Conservation (phyloP, 2,113 vertebrate genomes). For the Lophura nycthemera region DNA sequence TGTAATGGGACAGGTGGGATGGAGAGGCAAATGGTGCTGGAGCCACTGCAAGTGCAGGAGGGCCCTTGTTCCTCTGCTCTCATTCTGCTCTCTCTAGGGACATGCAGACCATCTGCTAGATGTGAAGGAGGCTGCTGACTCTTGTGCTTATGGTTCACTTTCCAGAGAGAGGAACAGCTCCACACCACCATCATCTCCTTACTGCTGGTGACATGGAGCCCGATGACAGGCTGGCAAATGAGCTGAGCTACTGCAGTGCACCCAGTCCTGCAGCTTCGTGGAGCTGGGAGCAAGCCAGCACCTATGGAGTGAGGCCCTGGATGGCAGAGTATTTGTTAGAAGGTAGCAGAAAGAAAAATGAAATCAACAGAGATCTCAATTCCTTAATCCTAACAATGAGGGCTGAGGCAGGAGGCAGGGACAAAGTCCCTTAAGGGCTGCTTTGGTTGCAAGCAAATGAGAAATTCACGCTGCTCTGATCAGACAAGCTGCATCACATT, state of each 20-base stretch:
- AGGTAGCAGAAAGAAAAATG: not conserved
- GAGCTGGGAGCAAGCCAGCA: not conserved
- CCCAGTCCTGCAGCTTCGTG: not conserved
- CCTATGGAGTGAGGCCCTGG: not conserved
- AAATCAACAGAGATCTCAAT: not conserved
- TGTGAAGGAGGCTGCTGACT: not conserved
- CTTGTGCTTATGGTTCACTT: not conserved
- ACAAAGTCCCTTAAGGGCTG: not conserved
- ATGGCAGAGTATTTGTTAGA: not conserved
- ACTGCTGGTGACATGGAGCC: not conserved
- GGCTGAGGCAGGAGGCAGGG: not conserved
- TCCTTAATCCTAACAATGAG: not conserved
- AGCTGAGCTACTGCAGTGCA: not conserved
- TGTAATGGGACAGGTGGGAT: not conserved
- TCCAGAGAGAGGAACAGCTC: not conserved
- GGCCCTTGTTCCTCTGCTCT: not conserved
- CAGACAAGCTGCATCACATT: not conserved
- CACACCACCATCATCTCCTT: not conserved
- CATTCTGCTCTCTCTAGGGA: not conserved
- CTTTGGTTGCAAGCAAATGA: not conserved
- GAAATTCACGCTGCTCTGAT: not conserved
- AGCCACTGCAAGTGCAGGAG: not conserved
- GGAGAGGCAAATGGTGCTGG: not conserved
- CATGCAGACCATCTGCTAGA: not conserved
- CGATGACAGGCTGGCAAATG: no score